Evolutionary conservation across 1,140 invertebrate species (phyloP).

Genomic region (Penaeus indicus): DNA sequence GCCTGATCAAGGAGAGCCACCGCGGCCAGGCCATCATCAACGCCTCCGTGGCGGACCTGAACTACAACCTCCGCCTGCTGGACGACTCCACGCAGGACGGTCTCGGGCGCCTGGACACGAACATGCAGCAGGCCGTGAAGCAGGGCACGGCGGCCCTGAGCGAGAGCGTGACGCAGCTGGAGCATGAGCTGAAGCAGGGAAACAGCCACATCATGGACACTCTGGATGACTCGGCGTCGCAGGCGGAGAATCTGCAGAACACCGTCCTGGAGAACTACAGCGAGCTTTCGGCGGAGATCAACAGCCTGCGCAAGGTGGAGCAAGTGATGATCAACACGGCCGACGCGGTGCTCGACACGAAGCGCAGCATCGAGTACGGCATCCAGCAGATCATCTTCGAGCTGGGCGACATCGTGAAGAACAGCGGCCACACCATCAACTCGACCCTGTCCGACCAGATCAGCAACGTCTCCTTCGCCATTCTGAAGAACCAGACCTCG

Average conservation of each 20-base stretch:
- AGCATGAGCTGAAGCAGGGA: conserved; percentile 33
- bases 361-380: conserved; percentile 86
- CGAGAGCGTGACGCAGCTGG: conserved; percentile 23
- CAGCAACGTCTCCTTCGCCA: conserved; percentile 78
- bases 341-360: conserved; percentile 86
- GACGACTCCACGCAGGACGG: conserved; percentile 43
- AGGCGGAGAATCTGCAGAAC: conserved; percentile 63
- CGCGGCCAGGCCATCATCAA: conserved; percentile 47
- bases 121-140: conserved; percentile 38
- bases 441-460: conserved; percentile 79
- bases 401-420: conserved; percentile 73
- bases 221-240: conserved; percentile 60
- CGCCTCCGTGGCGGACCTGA: conserved; percentile 43
- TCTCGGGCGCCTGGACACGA: conserved; percentile 35
- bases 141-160: conserved; percentile 19
- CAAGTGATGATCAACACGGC: conserved; percentile 85
- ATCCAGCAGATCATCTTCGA: conserved; percentile 88
- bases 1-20: conserved; percentile 53
- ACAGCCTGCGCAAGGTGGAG: conserved; percentile 80
- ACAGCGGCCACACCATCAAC: conserved; percentile 78
- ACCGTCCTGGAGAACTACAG: conserved; percentile 64
- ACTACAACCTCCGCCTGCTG: conserved; percentile 32
- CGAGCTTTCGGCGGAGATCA: conserved; percentile 61
- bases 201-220: conserved; percentile 54
- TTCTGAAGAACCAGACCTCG: conserved; percentile 82